Conservation (phyloP, 2,113 vertebrate species). For the Podarcis raffonei region DNA sequence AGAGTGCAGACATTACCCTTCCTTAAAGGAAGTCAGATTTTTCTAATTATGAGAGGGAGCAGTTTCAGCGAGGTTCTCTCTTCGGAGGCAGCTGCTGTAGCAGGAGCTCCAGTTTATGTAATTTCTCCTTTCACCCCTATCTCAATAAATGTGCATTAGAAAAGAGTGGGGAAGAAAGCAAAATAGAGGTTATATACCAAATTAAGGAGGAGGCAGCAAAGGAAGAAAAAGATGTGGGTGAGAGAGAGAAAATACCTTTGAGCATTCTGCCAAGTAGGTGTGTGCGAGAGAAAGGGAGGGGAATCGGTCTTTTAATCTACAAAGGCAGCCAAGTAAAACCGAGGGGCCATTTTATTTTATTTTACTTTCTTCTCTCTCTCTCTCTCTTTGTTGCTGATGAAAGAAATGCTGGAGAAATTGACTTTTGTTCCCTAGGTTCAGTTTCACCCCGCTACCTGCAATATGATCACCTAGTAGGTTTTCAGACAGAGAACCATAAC, state of each 20-base stretch:
- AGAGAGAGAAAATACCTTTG: neutral
- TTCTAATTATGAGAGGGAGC: conserved; percentile 71
- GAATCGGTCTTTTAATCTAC: neutral
- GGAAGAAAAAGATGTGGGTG: rapidly evolving
- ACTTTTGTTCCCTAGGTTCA: neutral
- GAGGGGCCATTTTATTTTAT: conserved; percentile 1
- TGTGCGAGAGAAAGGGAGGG: neutral
- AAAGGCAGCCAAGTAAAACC: conserved; percentile 10
- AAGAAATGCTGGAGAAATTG: conserved; percentile 2
- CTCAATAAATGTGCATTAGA: conserved; percentile 42
- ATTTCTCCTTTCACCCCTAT: conserved; percentile 35
- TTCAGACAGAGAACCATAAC: neutral
- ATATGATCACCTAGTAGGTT: rapidly evolving
- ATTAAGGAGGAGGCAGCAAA: conserved; percentile 55
- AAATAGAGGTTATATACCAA: conserved; percentile 29
- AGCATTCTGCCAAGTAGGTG: neutral
- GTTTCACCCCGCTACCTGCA: neutral
- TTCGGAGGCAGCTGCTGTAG: conserved; percentile 48
- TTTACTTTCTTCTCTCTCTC: neutral
- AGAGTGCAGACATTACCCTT: conserved; percentile 50
- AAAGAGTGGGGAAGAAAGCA: conserved; percentile 6
- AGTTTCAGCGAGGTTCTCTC: conserved; percentile 54
- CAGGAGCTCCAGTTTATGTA: conserved; percentile 47
- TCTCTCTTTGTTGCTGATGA: conserved; percentile 15
- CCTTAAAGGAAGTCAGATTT: conserved; percentile 68